These are phyloP conservation scores for Allygus modestus DNA, from an alignment of 2,888 invertebrate species.

Conservation along the genomic window DNA sequence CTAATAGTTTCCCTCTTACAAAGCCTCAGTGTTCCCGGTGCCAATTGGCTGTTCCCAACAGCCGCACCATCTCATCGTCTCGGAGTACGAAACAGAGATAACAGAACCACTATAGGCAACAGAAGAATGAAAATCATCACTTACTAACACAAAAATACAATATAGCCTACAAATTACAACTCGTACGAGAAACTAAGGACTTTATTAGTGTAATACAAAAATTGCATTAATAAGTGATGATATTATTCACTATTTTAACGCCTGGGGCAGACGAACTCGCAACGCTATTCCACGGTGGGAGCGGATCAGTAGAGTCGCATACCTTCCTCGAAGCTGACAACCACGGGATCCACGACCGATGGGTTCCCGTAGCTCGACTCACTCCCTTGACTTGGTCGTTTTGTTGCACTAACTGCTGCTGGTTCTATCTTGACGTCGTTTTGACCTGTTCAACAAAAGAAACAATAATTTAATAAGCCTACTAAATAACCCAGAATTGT, in stretches of 20 bases:
- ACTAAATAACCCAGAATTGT: too few species aligned
- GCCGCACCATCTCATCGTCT: not conserved
- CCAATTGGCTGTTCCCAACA: not conserved
- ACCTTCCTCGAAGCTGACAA: constrained; percentile 90
- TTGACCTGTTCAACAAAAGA: constrained; percentile 1
- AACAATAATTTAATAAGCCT: not conserved
- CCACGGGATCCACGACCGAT: constrained; percentile 84
- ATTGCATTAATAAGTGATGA: constrained; percentile 57
- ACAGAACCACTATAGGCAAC: constrained; percentile 19
- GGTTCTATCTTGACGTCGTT: constrained; percentile 43
- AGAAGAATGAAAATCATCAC: constrained; percentile 40
- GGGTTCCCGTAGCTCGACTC: constrained; percentile 71
- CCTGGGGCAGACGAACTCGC: constrained; percentile 26
- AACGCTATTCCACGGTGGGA: constrained; percentile 18
- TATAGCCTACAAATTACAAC: constrained; percentile 1
- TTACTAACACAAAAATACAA: constrained; percentile 42
- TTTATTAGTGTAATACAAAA: constrained; percentile 20
- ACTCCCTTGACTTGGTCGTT: constrained; percentile 59
- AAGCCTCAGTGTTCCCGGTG: too few species aligned
- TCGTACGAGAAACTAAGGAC: constrained; percentile 36
- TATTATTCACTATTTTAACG: not conserved
- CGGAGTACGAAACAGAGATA: constrained; percentile 39
- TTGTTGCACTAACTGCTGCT: constrained; percentile 44
- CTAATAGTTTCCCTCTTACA: too few species aligned
- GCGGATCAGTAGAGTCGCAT: constrained; percentile 82